Evolutionary conservation across 2,113 vertebrate species (phyloP).

Genomic region (Toxotes jaculatrix): DNA sequence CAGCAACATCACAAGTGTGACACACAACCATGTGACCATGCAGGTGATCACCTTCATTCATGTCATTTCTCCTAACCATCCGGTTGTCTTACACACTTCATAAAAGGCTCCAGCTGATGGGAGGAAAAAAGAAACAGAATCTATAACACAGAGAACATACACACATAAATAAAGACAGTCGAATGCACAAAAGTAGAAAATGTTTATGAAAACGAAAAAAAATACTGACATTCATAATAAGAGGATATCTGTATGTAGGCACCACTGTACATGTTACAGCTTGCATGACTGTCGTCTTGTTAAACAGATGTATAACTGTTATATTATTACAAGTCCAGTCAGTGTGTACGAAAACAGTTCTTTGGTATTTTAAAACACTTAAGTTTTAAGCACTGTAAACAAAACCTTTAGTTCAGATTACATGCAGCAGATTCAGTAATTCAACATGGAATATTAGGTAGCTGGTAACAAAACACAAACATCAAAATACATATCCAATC

Average conservation of each 20-base stretch:
- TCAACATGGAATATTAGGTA: conserved; percentile 21
- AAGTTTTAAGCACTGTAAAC: conserved; percentile 33
- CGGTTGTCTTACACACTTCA: conserved; percentile 86
- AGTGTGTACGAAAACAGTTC: conserved; percentile 5
- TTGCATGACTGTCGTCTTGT: not conserved
- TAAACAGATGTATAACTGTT: conserved; percentile 13
- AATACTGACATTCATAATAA: conserved; percentile 59
- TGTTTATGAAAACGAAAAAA: conserved; percentile 53
- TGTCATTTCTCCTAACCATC: conserved; percentile 88
- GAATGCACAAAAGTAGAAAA: conserved; percentile 44
- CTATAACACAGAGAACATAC: conserved; percentile 43
- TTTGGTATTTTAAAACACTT: conserved; percentile 58
- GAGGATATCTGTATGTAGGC: not conserved
- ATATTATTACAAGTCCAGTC: conserved; percentile 34
- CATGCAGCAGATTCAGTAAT: conserved; percentile 28
- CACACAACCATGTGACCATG: conserved; percentile 73
- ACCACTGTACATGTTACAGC: conserved; percentile 28
- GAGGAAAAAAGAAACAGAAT: conserved; percentile 71
- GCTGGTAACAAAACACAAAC: conserved; percentile 33
- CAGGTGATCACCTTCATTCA: conserved; percentile 89
- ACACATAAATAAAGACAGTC: conserved; percentile 28
- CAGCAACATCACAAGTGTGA: conserved; percentile 41
- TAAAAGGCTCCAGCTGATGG: conserved; percentile 85
- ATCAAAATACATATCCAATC: conserved; percentile 30
- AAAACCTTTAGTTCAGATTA: not conserved